phyloP scores from a whole-genome alignment of 2,888 invertebrate genomes.

The Calameuta pallipes region DNA sequence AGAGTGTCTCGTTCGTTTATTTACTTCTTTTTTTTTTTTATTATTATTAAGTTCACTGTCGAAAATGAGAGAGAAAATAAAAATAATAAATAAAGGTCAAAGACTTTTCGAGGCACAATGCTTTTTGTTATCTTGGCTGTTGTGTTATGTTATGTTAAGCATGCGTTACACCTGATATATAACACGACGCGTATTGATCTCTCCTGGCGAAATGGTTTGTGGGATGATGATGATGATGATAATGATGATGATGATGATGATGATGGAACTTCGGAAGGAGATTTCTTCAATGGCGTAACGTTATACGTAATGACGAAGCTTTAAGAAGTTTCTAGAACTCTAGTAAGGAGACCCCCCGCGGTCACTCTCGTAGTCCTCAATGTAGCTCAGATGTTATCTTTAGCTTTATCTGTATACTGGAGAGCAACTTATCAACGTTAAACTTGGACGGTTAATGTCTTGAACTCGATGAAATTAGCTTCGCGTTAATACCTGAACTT shows the following conservation, averaged over 20 bases:
- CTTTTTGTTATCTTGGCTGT: too few species aligned
- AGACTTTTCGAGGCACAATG: background rate
- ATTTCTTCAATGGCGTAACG: slow-evolving; percentile 41
- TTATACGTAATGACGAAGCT: slow-evolving; percentile 42
- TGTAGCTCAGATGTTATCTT: slow-evolving; percentile 44
- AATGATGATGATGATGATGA: background rate
- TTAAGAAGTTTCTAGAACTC: background rate
- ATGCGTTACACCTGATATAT: background rate
- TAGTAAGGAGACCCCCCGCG: slow-evolving; percentile 41
- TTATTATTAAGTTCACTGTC: background rate
- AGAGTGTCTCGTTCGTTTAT: slow-evolving; percentile 9
- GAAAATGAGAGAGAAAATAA: background rate
- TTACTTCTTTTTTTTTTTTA: slow-evolving; percentile 4
- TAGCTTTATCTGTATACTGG: slow-evolving; percentile 43
- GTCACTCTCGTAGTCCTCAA: slow-evolving; percentile 11
- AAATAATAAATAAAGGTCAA: background rate
- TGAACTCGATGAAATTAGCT: too few species aligned
- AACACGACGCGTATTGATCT: too few species aligned
- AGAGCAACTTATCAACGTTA: background rate
- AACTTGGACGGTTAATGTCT: background rate
- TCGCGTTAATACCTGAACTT: too few species aligned
- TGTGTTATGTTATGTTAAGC: too few species aligned
- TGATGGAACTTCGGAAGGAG: background rate
- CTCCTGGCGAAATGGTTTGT: too few species aligned
- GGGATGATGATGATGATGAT: too few species aligned